Percentiles rank a stretch among this genome's conserved stretches.
These are phyloP conservation scores for Drosophila ercepeae DNA, from an alignment of 1,140 invertebrate species.

Conservation along the genomic window DNA sequence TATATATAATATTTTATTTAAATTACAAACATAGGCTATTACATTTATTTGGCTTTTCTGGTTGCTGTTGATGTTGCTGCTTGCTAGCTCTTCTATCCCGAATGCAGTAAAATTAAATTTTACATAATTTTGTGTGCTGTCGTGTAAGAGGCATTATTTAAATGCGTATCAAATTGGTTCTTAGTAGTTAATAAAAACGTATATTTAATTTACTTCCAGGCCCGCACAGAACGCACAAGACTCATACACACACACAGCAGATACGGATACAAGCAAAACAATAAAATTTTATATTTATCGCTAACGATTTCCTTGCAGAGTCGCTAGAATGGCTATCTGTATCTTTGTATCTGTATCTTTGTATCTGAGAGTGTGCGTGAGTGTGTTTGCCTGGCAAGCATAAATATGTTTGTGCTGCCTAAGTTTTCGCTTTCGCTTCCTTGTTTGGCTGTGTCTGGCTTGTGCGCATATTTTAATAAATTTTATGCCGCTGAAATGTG, in stretches of 20 bases:
- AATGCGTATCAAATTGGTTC: slow-evolving; percentile 82
- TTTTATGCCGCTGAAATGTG: slow-evolving; percentile 80
- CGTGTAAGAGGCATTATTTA: slow-evolving; percentile 67
- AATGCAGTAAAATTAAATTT: slow-evolving; percentile 74
- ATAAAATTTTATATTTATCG: slow-evolving; percentile 83
- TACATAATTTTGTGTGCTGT: slow-evolving; percentile 59
- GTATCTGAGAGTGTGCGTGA: slow-evolving; percentile 10
- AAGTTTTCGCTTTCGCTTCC: slow-evolving; percentile 27
- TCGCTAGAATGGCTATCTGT: slow-evolving; percentile 5
- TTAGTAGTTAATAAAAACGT: slow-evolving; percentile 83
- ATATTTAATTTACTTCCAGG: slow-evolving; percentile 79
- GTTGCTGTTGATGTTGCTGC: slow-evolving; percentile 22
- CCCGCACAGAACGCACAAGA: slow-evolving; percentile 9
- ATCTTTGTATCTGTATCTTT: slow-evolving; percentile 8
- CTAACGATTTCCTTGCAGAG: slow-evolving; percentile 69
- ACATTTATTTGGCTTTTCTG: slow-evolving; percentile 76
- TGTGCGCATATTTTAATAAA: slow-evolving; percentile 79
- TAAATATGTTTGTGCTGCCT: slow-evolving; percentile 60
- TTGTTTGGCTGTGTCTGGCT: slow-evolving; percentile 40
- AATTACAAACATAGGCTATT: slow-evolving; percentile 70
- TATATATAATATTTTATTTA: slow-evolving; percentile 70
- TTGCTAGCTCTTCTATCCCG: slow-evolving; percentile 9
- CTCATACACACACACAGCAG: slow-evolving; percentile 24
- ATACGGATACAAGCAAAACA: slow-evolving; percentile 65
- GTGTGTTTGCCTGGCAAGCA: slow-evolving; percentile 54